phyloP scores from a whole-genome alignment of 2,797 vertebrate genomes.

The Cossypha dichroa region DNA sequence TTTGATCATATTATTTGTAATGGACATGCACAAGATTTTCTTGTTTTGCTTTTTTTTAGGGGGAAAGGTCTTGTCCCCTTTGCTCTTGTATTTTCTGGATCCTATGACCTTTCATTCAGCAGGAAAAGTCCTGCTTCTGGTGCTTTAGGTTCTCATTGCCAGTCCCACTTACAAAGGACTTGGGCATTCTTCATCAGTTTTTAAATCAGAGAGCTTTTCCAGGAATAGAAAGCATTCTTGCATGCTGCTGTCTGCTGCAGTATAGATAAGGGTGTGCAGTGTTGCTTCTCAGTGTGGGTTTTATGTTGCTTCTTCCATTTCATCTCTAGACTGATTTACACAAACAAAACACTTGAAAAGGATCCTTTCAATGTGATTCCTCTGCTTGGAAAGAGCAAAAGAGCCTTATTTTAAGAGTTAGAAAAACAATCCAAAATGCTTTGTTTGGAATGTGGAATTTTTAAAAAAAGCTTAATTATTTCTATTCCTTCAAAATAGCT shows the following conservation, averaged over 20 bases:
- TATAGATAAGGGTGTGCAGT: neutral
- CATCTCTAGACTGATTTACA: neutral
- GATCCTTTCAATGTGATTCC: neutral
- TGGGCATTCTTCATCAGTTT: neutral
- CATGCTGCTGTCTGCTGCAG: neutral
- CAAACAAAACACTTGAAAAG: neutral
- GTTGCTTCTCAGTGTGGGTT: neutral
- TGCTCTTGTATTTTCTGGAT: neutral
- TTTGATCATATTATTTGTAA: neutral
- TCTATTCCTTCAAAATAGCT: neutral
- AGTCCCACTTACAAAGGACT: neutral
- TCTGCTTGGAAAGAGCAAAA: neutral
- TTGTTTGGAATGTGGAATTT: neutral
- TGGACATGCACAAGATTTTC: rapidly evolving
- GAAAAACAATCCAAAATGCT: neutral
- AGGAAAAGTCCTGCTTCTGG: neutral
- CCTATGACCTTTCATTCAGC: neutral
- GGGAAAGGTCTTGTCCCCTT: neutral
- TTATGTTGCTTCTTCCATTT: neutral
- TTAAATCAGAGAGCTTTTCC: neutral
- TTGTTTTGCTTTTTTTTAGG: neutral
- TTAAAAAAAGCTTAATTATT: neutral
- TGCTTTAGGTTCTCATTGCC: neutral
- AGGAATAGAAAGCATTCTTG: neutral
- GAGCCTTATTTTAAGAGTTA: neutral